Evolutionary conservation across 2,797 vertebrate species (phyloP), one percentile per base, ranked within the genome.

Genomic region (Taenioides sp.): DNA sequence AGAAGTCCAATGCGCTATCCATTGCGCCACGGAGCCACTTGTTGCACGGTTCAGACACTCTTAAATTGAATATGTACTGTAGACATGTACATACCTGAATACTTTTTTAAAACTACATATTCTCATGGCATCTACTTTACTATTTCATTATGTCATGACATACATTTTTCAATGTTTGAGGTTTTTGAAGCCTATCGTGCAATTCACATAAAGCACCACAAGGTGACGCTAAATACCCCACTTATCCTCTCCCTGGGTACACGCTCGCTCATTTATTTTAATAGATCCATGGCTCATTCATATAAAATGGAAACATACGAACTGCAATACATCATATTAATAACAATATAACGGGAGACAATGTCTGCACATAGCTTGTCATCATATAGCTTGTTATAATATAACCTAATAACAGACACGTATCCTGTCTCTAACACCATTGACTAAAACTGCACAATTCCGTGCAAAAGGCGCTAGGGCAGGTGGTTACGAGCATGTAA

Each of bases 1-100:
- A 96, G 95, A 96, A 96, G 95, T 95, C 95, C 95, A 96, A 96
- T 96, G 95, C 95, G 94, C 95, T 96, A 96, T 96, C 95, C 95
- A 96, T 96, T 96, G 95, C 95, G 95, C 95, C 95, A 96, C 94
- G 93, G 95, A 96, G 95, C 95, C 95, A 95, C 94, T 93, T 95
- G 95, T 95, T 95, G 94, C 14, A 6, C 0, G 1, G 0, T 0
- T 17, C 2, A 1, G 2, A 14, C 25, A 28, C 16, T 17, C 17
- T 31, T 28, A 47, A 47, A 47, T 16, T 47, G 43, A 47, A 47
- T 4, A 47, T 47, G 11, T 4, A 14, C 12, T 43, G 0, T 4
- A 14, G 11, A 43, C 12, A 43, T 3, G 1, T 14, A 22, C 55
- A 12, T 14, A 27, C n/a, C 0, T 3, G 16, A 47, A 47, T 47